A percentile compares a stretch with the other conserved stretches of the same genome.
These are phyloP conservation scores for Carterocephalus palaemon DNA, from an alignment of 2,888 invertebrate genomes.

Conservation along the genomic window DNA sequence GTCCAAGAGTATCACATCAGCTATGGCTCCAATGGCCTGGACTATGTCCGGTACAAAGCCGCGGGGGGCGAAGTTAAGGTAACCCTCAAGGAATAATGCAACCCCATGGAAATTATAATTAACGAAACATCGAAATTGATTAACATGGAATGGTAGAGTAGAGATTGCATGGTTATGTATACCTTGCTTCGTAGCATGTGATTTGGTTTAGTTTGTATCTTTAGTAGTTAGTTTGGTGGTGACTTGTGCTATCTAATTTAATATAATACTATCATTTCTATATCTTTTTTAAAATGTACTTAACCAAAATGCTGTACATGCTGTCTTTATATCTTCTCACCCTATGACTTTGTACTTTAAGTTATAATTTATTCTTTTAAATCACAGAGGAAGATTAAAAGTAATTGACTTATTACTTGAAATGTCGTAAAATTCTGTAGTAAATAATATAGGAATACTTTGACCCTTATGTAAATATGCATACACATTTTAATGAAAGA, in stretches of 20 bases:
- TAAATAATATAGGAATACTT: no score
- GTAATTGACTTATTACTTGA: no score
- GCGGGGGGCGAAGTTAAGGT: conserved; percentile 94
- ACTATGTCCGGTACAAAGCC: conserved; percentile 93
- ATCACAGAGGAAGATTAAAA: no score
- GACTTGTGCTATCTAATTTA: no score
- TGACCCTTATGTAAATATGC: no score
- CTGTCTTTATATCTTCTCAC: no score
- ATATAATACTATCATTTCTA: neutral
- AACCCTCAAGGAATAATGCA: conserved; percentile 45
- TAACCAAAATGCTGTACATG: no score
- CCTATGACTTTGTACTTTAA: no score
- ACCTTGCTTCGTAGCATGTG: conserved; percentile 7
- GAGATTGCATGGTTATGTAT: conserved; percentile 15
- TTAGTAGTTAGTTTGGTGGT: conserved; percentile 24
- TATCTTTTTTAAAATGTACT: no score
- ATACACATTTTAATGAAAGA: no score
- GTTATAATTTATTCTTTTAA: no score
- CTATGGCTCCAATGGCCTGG: conserved; percentile 93
- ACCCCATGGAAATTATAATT: conserved; percentile 11
- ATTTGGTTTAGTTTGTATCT: conserved; percentile 28
- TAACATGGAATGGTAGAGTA: conserved; percentile 2
- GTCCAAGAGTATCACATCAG: conserved; percentile 96
- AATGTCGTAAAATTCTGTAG: no score
- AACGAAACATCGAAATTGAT: neutral